Evolutionary conservation across 2,888 invertebrate genomes (phyloP).

Genomic region (Rhogogaster chlorosoma): DNA sequence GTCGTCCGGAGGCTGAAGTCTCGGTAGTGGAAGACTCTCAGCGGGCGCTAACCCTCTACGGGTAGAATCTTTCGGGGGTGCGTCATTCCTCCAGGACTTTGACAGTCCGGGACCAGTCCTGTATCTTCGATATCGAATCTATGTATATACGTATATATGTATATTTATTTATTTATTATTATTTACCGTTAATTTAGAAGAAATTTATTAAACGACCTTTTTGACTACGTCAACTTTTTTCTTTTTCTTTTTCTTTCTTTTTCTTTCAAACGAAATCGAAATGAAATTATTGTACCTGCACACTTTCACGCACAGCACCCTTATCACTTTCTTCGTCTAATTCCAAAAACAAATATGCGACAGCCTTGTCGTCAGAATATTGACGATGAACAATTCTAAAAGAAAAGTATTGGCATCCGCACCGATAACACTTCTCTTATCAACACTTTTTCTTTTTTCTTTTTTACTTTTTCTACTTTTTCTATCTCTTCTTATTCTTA

Average conservation of each 20-base stretch:
- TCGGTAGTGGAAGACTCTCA: not conserved
- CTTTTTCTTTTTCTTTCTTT: too few species aligned
- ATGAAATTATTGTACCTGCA: not conserved
- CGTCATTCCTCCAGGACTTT: slow-evolving; percentile 46
- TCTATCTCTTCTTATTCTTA: too few species aligned
- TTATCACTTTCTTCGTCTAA: not conserved
- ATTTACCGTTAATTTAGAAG: not conserved
- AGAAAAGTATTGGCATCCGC: not conserved
- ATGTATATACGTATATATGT: not conserved
- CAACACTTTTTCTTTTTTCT: not conserved
- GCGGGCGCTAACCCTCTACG: slow-evolving; percentile 43
- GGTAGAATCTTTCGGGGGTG: slow-evolving; percentile 36
- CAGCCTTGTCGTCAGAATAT: not conserved
- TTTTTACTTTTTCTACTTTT: too few species aligned
- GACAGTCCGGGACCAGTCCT: not conserved
- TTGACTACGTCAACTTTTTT: not conserved
- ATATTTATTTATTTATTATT: not conserved
- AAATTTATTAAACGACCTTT: not conserved
- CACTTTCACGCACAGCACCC: not conserved
- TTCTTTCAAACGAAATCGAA: not conserved
- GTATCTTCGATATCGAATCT: not conserved
- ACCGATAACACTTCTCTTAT: not conserved
- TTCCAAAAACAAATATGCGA: not conserved
- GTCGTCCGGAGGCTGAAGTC: slow-evolving; percentile 39
- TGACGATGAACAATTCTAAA: not conserved